Evolutionary conservation across 2,888 invertebrate genomes (phyloP), one percentile per base, ranked within the genome.

Genomic region (Drosophila cracens): DNA sequence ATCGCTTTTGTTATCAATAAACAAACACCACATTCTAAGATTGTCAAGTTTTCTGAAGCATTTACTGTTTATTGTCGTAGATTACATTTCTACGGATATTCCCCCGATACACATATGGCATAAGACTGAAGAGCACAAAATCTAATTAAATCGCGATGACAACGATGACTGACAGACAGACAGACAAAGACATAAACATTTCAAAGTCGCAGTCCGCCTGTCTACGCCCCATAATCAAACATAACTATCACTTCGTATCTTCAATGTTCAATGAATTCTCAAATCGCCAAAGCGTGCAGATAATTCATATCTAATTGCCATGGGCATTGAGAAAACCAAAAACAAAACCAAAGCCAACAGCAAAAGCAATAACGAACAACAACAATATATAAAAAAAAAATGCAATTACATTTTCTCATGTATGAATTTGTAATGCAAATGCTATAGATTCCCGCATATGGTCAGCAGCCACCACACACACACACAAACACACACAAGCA

Each of bases 241-340:
- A 38, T 34, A 70, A 57, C 75, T 61, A 61, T 48, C 31, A 56
- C 54, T 36, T 52, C 57, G 61, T 83, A 87, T 89, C 88, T 79
- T 69, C 68, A 69, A 65, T 87, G 88, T 72, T 85, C 85, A 85
- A 84, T 85, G 87, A 84, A 84, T 89, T 84, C 85, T 77, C 71
- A 72, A 85, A 89, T 81, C 80, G 77, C 33, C 71, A 87, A 82
- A 84, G 80, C 82, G 89, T 85, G 85, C 88, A 85, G 89, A 89
- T 89, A 85, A 85, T 87, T 89, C 73, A 69, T 89, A 83, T 87
- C 83, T 87, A 89, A 89, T 89, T 84, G 84, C 79, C 51, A 64
- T 38, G 65, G 54, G 60, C 65, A 69, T 60, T 64, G 68, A 51
- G 57, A 52, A 67, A 60, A 57, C n/a, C 11, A 31, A 57, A 64